Conservation (phyloP, 2,797 vertebrate species). For the Pangasius larnaudii region DNA sequence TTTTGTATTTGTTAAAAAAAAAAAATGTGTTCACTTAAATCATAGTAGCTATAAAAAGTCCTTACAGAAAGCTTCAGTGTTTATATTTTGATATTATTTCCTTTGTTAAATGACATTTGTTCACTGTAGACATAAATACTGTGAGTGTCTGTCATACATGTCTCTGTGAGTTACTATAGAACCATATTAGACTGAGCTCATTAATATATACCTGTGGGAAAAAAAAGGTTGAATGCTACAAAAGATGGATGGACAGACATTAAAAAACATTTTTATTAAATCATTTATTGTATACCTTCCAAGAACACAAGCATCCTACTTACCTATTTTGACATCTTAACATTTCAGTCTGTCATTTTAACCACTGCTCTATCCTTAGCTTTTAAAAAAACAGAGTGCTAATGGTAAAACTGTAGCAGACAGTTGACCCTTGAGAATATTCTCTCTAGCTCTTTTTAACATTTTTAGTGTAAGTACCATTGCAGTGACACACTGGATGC, state of each 20-base stretch:
- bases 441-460: conserved; percentile 10
- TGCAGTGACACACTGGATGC: conserved; percentile 27
- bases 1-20: neutral
- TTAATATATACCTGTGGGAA: neutral
- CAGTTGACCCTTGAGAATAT: conserved; percentile 34
- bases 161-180: conserved; percentile 5
- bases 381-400: conserved; percentile 31
- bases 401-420: conserved; percentile 11
- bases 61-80: neutral
- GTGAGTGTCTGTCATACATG: neutral
- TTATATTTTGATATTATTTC: neutral
- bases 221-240: neutral
- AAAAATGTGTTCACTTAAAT: neutral
- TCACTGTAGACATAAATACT: neutral
- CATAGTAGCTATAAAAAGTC: neutral
- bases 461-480: conserved; percentile 31
- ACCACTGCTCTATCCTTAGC: neutral
- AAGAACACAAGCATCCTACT: neutral
- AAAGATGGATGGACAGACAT: neutral
- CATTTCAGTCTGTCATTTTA: conserved; percentile 7
- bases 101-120: neutral
- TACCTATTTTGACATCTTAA: neutral
- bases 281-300: neutral
- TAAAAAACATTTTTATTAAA: neutral
- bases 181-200: neutral